These are phyloP conservation scores for Sarcophaga rosellei DNA, from an alignment of 2,888 invertebrate genomes.

Conservation along the genomic window DNA sequence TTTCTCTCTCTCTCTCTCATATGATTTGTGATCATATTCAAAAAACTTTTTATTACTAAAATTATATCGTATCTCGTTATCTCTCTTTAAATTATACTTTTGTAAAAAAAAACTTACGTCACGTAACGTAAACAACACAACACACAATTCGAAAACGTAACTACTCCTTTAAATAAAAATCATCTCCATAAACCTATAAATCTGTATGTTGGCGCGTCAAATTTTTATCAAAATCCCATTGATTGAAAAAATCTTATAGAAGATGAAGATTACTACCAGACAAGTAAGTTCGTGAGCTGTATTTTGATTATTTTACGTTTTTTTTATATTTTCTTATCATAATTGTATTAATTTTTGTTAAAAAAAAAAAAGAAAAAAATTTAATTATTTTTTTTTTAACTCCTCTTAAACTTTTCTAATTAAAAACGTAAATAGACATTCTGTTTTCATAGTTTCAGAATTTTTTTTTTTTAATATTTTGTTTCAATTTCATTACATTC, in stretches of 20 bases:
- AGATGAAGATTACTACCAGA: constrained; percentile 85
- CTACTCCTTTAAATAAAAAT: constrained; percentile 53
- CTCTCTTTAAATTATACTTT: constrained; percentile 66
- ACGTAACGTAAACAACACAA: constrained; percentile 42
- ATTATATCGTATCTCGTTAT: constrained; percentile 32
- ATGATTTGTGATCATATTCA: constrained; percentile 3
- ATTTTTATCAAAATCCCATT: constrained; percentile 55
- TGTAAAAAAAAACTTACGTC: constrained; percentile 37
- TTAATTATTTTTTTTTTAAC: constrained; percentile 23
- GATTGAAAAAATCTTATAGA: constrained; percentile 74
- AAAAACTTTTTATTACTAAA: constrained; percentile 47
- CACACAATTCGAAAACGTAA: constrained; percentile 46
- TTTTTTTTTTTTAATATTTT: constrained; percentile 26
- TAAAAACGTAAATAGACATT: constrained; percentile 44
- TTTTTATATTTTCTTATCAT: constrained; percentile 39
- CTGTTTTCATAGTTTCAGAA: constrained; percentile 21
- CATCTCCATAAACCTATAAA: constrained; percentile 64
- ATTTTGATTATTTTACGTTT: constrained; percentile 39
- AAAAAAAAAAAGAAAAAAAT: neutral
- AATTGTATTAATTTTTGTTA: constrained; percentile 4
- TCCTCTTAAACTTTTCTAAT: constrained; percentile 27
- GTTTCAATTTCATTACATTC: constrained; percentile 59
- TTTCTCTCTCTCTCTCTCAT: neutral
- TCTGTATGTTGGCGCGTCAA: constrained; percentile 59
- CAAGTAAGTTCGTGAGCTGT: constrained; percentile 83